Base-by-base conservation (phyloP, 2,113 vertebrate genomes). In the Lepisosteus oculatus region DNA sequence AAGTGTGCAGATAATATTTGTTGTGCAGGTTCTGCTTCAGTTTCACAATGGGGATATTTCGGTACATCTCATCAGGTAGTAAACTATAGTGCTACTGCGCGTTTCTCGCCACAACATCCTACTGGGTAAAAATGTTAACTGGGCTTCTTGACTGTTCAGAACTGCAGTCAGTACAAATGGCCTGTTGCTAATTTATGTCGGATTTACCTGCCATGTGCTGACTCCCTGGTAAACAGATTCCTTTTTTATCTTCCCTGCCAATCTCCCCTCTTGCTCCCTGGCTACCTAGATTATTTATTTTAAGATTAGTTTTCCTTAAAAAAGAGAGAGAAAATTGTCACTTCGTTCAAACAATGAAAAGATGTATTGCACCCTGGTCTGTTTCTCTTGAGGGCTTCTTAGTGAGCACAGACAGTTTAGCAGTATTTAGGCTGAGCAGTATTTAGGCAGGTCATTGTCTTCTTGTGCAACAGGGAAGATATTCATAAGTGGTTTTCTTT, bases 171-270 rank as follows among this genome's bases (percentile, higher is more conserved):
- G 43, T 14, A 88, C 75, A 73, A 82, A 90, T 73, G 69, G 78
- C 81, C 90, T 87, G 85, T 87, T 83, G 83, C 74, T 73, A 70
- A 69, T 73, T 77, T 69, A 78, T 77, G 76, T 80, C 85, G 87
- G 85, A 87, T 90, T 89, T 89, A 88, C 85, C 86, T 88, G 87
- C 89, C 87, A 87, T 84, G 77, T 77, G 73, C 84, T 83, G 76
- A 78, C 70, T 84, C 81, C 77, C 83, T 75, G 76, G 88, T 87
- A 90, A 89, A 89, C 87, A 86, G 73, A 74, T 76, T 74, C 79
- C 84, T 85, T 81, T 85, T 90, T 87, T 85, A 85, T 90, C 87
- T 89, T 86, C 81, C 77, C 70, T 84, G 82, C 86, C 89, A 86
- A 81, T 73, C 68, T 76, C 61, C 71, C 75, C 79, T 55, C 77